These are phyloP conservation scores for Chloroceryle amazona DNA, from an alignment of 2,797 vertebrate genomes.

Conservation along the genomic window DNA sequence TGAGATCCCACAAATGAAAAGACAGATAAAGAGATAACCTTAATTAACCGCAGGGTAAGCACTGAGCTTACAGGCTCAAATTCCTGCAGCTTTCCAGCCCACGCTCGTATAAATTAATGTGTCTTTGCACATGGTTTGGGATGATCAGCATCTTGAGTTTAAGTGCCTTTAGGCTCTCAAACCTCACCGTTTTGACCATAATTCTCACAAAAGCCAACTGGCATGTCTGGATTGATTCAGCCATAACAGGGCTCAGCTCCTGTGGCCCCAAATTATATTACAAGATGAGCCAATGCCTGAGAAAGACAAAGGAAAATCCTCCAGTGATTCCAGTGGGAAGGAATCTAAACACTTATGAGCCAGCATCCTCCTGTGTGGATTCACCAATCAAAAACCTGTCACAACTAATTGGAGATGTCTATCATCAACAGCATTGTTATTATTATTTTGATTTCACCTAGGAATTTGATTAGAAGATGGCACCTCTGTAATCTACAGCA, in stretches of 20 bases:
- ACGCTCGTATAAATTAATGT: background rate
- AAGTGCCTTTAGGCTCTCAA: background rate
- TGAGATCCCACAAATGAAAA: background rate
- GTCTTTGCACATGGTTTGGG: background rate
- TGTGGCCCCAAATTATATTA: background rate
- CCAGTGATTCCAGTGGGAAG: background rate
- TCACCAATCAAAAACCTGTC: background rate
- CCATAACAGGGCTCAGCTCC: background rate
- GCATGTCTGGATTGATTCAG: background rate
- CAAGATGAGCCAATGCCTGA: background rate
- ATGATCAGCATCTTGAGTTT: background rate
- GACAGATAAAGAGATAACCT: slow-evolving; percentile 12
- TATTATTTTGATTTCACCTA: background rate
- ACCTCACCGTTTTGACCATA: background rate
- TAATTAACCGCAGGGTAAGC: slow-evolving; percentile 39
- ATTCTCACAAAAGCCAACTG: background rate
- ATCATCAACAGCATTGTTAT: background rate
- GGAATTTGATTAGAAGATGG: background rate
- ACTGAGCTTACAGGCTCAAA: background rate
- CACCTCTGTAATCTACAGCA: background rate
- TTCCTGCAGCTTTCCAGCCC: slow-evolving; percentile 17
- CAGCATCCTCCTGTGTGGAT: background rate
- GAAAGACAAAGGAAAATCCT: background rate
- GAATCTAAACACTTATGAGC: background rate
- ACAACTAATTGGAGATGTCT: background rate